Percentiles rank a stretch among this genome's conserved stretches.
Evolutionary conservation across 2,113 vertebrate species (phyloP).

Genomic region (Sphaerodactylus townsendi): DNA sequence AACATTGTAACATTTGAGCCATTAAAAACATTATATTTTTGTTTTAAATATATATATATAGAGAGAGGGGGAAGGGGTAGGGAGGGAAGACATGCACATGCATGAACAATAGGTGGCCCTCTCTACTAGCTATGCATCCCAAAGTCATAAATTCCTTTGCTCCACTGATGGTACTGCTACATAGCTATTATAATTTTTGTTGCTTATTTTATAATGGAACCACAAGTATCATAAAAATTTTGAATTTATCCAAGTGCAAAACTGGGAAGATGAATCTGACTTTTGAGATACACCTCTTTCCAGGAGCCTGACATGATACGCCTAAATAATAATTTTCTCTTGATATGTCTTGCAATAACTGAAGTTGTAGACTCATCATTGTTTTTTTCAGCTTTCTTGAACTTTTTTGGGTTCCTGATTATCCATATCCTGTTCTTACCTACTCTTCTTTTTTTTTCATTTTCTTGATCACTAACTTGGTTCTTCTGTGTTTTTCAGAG

Average conservation of each 20-base stretch:
- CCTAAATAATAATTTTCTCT: neutral
- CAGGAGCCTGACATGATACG: neutral
- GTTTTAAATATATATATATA: no score
- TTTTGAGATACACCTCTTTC: neutral
- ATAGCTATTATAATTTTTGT: neutral
- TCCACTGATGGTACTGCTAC: neutral
- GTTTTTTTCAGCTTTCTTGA: neutral
- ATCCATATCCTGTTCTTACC: neutral
- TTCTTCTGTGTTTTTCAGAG: no score
- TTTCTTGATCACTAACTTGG: neutral
- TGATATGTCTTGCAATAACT: neutral
- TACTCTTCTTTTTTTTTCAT: neutral
- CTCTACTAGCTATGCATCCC: neutral
- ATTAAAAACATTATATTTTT: no score
- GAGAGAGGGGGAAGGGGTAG: no score
- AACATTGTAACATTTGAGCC: neutral
- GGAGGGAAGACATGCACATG: neutral
- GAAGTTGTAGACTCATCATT: neutral
- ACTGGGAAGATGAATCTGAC: neutral
- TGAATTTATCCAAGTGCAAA: neutral
- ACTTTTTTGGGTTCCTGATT: no score
- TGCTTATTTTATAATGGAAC: no score
- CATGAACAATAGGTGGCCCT: neutral
- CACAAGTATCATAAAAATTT: neutral
- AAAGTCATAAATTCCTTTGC: neutral